Base-by-base conservation (phyloP, 2,888 invertebrate species). In the Dolichomitus sp. region DNA sequence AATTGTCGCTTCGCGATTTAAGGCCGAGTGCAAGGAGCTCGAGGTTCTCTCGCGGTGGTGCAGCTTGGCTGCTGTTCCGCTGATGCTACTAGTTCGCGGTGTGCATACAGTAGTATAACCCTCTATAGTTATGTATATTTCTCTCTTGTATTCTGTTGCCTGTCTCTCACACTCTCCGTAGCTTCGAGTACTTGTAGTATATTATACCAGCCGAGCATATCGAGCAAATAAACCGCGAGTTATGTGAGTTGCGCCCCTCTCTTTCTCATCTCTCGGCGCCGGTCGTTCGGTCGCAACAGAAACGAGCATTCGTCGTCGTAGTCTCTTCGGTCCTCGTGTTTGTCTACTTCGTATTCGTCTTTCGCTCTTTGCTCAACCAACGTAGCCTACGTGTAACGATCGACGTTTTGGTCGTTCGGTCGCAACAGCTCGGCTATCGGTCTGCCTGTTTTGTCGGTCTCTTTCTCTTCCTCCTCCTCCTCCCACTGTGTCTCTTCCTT, bases 1-100 rank as follows among this genome's bases (percentile, higher is more conserved):
- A 91, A 91, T 91, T 89, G 89, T 89, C 88, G 87, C 88, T 89
- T 89, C 86, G 89, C 88, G 89, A 90, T 90, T 89, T 90, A 90
- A 86, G 85, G 88, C 86, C 80, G 80, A 83, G 80, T 79, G 83
- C 83, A 79, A 79, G 72, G 61, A 73, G 54, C 66, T 52, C 68
- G 65, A 37, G 19, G 23, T 80, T 23, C 59, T 69, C 81, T 80
- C 72, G 73, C 63, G 33, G 66, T 59, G 23, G 40, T 52, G 19
- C 42, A 6, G 54, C 61, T 59, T 30, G 42, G 66, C 17, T 77
- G 27, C 52, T 5, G 48, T n/a, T 30, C 73, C 27, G 40, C 65
- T 45, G 23, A 65, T 65, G 6, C 40, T 65, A 42, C 23, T 30
- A 30, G 45, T 27, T 11, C 23, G 0, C 23, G 54, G 11, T 52